Percentiles rank a stretch among this genome's conserved stretches.
phyloP scores from a whole-genome alignment of 1,140 invertebrate genomes.

The Dolichoris vasculosae region DNA sequence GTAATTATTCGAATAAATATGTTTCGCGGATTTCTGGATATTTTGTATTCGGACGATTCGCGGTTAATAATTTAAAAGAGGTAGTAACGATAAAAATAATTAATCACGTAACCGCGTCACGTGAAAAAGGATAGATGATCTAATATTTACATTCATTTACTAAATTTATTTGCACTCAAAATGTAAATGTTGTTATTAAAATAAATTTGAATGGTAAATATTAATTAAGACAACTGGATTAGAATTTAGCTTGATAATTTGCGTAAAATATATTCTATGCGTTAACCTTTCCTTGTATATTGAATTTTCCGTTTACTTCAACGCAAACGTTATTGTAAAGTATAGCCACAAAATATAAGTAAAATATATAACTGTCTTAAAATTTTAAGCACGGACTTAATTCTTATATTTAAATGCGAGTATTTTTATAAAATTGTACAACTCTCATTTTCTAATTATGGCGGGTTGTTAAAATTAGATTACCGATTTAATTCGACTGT shows the following conservation, averaged over 20 bases:
- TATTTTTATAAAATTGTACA: background rate
- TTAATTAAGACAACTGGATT: conserved; percentile 3
- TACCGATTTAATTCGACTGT: background rate
- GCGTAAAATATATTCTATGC: background rate
- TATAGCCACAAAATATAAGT: background rate
- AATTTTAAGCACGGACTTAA: background rate
- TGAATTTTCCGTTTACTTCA: background rate
- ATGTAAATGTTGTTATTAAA: background rate
- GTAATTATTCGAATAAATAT: background rate
- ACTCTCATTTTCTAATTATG: background rate
- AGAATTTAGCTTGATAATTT: background rate
- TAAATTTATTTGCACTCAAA: background rate
- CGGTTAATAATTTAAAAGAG: background rate
- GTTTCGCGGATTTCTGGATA: background rate
- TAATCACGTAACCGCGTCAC: background rate
- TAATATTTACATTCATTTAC: background rate
- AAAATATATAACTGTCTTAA: background rate
- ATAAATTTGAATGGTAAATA: background rate
- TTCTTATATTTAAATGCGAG: background rate
- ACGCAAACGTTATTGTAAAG: background rate
- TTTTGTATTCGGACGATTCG: background rate
- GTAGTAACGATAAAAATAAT: background rate
- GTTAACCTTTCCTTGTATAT: background rate
- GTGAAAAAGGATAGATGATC: background rate
- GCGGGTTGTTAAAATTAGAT: background rate